Evolutionary conservation across 1,140 invertebrate species (phyloP), one percentile per base, ranked within the genome.

Genomic region (Mylabris phalerata): DNA sequence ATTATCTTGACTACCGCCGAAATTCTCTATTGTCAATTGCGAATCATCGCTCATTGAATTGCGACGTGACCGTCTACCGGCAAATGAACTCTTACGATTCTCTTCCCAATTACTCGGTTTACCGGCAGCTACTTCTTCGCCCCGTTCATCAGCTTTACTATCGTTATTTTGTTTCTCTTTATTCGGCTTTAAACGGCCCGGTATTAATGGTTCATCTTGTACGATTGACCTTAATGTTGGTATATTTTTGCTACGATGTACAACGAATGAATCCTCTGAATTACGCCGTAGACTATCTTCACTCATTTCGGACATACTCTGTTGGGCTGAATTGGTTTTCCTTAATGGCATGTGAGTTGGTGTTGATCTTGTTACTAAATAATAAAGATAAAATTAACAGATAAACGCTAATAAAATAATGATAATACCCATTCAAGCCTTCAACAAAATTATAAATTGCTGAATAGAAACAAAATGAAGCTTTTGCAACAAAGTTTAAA

Each of bases 21-120:
- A 93, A 75, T 95, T 93, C 78, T 95, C 92, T 27, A 93, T 87
- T 0, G 91, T 93, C 59, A 95, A 75, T 73, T 93, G 87, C 27
- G 90, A 93, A 69, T 93, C 91, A 69, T 93, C 92, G 41, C 87
- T 85, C 47, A 90, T 80, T 44, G 90, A 93, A 71, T 92, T 91
- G 45, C 90, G 79, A 38, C 92, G 78, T 7, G 90, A 93, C 27
- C 91, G 80, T 45, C 91, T 80, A 47, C 88, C 91, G 43, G 89
- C 89, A 72, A 87, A 91, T 65, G 84, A 87, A 38, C 77, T 78
- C 71, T 84, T 79, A 65, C 84, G 81, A 63, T 79, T 77, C 55
- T 88, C 86, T 74, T 87, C 86, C 87, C 87, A 90, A 75, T 90
- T 88, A 66, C 88, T 91, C 41, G 90, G 90, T 71, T 85, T 83